phyloP scores from a whole-genome alignment of 2,797 vertebrate genomes.

The Trachops cirrhosus region DNA sequence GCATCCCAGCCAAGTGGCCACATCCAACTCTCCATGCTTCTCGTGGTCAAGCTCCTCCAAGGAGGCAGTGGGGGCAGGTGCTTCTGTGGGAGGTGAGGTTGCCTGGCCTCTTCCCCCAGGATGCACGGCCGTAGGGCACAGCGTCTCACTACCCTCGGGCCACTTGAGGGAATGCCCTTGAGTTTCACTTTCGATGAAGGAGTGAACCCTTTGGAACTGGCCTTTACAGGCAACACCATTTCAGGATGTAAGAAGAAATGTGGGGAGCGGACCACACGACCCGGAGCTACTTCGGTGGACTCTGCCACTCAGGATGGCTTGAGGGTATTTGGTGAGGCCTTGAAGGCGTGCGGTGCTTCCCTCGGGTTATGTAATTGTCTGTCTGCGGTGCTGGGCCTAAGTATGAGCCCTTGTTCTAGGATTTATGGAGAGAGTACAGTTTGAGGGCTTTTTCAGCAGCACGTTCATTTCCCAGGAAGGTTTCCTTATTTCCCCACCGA shows the following conservation, averaged over 20 bases:
- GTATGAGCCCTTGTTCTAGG: background rate
- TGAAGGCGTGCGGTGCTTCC: background rate
- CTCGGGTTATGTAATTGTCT: slow-evolving; percentile 41
- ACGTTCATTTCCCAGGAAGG: slow-evolving; percentile 55
- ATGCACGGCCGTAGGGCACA: background rate
- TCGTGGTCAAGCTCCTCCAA: no score
- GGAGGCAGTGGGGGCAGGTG: rapidly evolving
- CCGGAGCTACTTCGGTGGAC: background rate
- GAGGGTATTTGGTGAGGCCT: background rate
- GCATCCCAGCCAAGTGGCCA: background rate
- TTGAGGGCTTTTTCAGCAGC: slow-evolving; percentile 28
- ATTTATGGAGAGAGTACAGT: slow-evolving; percentile 16
- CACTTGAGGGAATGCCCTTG: background rate
- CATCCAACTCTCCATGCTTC: background rate
- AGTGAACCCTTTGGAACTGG: background rate
- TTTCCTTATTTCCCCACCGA: slow-evolving; percentile 21
- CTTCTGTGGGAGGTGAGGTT: rapidly evolving
- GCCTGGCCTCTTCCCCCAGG: background rate
- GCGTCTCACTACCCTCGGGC: background rate
- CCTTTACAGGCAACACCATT: background rate
- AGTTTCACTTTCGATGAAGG: background rate
- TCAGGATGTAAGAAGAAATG: background rate
- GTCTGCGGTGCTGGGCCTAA: background rate
- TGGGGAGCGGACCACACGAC: background rate
- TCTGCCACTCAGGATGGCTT: background rate